phyloP scores from a whole-genome alignment of 1,140 invertebrate genomes.

The Calycopis cecrops region DNA sequence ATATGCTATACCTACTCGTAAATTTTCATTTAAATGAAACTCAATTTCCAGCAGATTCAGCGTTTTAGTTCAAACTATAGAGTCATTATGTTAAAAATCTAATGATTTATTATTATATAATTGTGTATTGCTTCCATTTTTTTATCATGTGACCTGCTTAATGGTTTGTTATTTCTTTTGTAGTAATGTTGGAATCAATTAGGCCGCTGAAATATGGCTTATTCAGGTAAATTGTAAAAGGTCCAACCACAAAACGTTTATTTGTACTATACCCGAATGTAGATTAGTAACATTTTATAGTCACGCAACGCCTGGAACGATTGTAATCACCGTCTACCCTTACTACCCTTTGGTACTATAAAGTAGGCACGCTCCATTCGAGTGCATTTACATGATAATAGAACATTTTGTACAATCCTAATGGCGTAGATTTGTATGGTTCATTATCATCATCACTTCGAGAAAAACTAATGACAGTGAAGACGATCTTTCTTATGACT shows the following conservation, averaged over 20 bases:
- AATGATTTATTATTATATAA: too few relatives aligned
- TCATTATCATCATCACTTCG: too few relatives aligned
- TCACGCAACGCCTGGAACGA: conserved; percentile 27
- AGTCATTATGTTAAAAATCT: too few relatives aligned
- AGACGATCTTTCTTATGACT: too few relatives aligned
- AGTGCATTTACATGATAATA: conserved; percentile 19
- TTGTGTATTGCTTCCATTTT: too few relatives aligned
- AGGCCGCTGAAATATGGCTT: conserved; percentile 13
- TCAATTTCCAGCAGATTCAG: too few relatives aligned
- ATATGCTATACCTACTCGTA: too few relatives aligned
- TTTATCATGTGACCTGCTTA: conserved; percentile 1
- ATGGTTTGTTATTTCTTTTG: conserved; percentile 4
- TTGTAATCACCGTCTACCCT: conserved; percentile 26
- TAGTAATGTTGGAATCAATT: conserved; percentile 16
- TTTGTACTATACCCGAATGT: conserved; percentile 21
- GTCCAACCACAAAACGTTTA: conserved; percentile 21
- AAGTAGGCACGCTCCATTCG: conserved; percentile 17
- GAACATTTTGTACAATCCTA: neutral
- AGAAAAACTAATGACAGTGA: too few relatives aligned
- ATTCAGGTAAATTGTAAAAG: conserved; percentile 13
- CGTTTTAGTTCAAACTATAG: too few relatives aligned
- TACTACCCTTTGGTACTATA: conserved; percentile 25
- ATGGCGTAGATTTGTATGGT: too few relatives aligned
- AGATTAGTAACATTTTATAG: conserved; percentile 28
- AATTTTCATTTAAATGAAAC: too few relatives aligned